Base-by-base conservation (phyloP, 2,888 invertebrate genomes). In the Emmelina monodactyla region DNA sequence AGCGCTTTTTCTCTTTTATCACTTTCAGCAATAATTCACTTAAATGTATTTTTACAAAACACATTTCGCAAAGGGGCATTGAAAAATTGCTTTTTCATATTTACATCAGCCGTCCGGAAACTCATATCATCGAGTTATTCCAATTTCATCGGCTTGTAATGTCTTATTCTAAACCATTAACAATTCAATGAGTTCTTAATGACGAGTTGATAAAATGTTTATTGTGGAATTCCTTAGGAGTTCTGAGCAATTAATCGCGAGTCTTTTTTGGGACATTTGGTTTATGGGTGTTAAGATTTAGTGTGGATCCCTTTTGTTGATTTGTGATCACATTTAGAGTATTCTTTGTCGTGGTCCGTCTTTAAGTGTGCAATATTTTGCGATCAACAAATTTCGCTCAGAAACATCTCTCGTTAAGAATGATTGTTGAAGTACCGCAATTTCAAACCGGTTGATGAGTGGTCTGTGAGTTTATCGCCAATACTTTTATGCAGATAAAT, bases 151-250 rank as follows among this genome's bases (percentile, higher is more conserved):
- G 63, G 72, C 58, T 65, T 63, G 68, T 66, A 72, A 69, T 51
- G 57, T 62, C 60, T 58, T 60, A 57, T 52, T 60, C 48, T 56
- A 59, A 61, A 54, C 66, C 75, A 76, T 78, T 76, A 75, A 76
- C 66, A 65, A 65, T 72, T 71, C 76, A 76, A 71, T 75, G 48
- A 64, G 47, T 52, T 58, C 71, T 66, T 73, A 76, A 76, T 78
- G 71, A 73, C 66, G 68, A 73, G 58, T 60, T 55, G 72, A 76
- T 75, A 76, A 76, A 70, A 75, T 70, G 66, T 73, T 70, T 71
- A 76, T 67, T 62, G 70, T 62, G 61, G 55, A 58, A 63, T 70
- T 67, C 69, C 62, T 73, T 70, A 69, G 61, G 60, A 58, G 55
- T 55, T 55, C 53, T 45, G 51, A 45, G 67, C 64, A 71, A 76